These are phyloP conservation scores for Typhlichthys subterraneus DNA, from an alignment of 2,797 vertebrate species.

Conservation along the genomic window DNA sequence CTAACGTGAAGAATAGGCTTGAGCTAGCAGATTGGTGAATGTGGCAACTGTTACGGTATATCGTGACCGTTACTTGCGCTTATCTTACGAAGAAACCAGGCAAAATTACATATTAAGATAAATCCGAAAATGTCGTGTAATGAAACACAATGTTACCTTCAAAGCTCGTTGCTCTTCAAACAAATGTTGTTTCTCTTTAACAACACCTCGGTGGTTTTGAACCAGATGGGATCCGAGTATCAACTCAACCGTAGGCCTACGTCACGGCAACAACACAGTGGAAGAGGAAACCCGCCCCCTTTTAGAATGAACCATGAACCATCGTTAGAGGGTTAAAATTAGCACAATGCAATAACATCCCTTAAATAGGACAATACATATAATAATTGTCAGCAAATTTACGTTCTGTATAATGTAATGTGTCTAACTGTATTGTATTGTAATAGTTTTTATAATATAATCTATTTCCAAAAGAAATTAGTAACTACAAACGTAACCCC, in stretches of 20 bases:
- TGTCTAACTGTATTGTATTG: accelerated
- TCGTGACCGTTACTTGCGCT: constrained; percentile 63
- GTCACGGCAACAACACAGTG: constrained; percentile 51
- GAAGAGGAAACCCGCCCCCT: constrained; percentile 32
- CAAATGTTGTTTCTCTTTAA: not conserved
- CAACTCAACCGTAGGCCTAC: constrained; percentile 13
- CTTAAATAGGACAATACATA: accelerated
- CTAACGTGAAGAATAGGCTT: constrained; percentile 52
- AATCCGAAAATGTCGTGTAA: not conserved
- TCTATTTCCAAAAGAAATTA: accelerated
- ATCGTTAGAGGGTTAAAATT: accelerated
- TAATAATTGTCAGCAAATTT: too few relatives aligned
- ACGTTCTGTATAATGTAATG: too few relatives aligned
- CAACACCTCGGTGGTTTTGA: constrained; percentile 15
- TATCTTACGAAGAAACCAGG: too few relatives aligned
- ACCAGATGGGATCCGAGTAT: constrained; percentile 17
- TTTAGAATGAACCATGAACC: constrained; percentile 52
- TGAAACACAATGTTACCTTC: constrained; percentile 24
- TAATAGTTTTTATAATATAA: not conserved
- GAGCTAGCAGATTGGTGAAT: constrained; percentile 48
- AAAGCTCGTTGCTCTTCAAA: not conserved
- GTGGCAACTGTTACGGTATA: constrained; percentile 7
- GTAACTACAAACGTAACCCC: constrained; percentile 1
- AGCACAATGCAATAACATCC: accelerated
- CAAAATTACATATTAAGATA: too few relatives aligned